Conservation (phyloP, 2,797 vertebrate species). For the Artibeus lituratus region DNA sequence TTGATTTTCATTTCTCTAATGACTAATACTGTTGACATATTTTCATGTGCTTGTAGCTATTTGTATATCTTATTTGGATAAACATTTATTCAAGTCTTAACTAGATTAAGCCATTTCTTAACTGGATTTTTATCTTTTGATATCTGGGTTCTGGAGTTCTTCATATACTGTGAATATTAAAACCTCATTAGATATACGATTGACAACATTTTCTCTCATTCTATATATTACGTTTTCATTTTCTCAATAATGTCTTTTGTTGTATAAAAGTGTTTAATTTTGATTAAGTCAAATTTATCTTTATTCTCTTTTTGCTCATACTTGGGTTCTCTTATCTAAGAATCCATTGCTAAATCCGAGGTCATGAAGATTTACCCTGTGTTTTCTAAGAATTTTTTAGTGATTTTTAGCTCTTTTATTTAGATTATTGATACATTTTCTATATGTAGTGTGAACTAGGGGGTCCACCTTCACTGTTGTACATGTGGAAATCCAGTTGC, state of each 20-base stretch:
- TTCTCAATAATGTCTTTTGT: not conserved
- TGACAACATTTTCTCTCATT: not conserved
- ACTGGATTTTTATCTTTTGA: not conserved
- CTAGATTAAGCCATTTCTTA: not conserved
- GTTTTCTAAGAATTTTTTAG: not conserved
- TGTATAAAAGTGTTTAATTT: not conserved
- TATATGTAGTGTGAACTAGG: not conserved
- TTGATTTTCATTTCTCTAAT: not conserved
- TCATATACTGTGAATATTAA: not conserved
- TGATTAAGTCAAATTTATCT: not conserved
- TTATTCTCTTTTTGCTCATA: not conserved
- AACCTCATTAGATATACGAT: not conserved
- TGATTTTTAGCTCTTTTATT: not conserved
- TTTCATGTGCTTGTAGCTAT: too few species aligned
- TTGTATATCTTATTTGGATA: too few species aligned
- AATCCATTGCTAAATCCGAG: not conserved
- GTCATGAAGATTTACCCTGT: not conserved
- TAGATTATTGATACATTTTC: not conserved
- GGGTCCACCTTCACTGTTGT: not conserved
- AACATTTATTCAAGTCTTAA: not conserved
- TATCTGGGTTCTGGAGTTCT: not conserved
- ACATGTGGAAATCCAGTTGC: not conserved
- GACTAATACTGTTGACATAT: too few species aligned
- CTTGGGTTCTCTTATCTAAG: not conserved
- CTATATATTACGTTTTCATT: not conserved